Percentiles rank a stretch among this genome's conserved stretches.
These are phyloP conservation scores for Parascotia fuliginaria DNA, from an alignment of 2,888 invertebrate species.

Conservation along the genomic window DNA sequence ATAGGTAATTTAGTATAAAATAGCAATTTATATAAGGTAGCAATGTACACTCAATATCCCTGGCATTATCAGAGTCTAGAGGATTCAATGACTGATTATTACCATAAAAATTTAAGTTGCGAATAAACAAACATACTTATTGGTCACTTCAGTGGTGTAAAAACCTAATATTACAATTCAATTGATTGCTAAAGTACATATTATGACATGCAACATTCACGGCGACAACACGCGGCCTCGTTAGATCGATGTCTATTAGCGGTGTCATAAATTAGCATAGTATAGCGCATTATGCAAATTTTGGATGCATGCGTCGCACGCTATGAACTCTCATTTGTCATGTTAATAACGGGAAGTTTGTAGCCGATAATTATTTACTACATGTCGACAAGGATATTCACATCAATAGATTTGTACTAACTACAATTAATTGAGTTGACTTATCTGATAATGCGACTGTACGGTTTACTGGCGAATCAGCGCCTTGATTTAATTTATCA, in stretches of 20 bases:
- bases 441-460: not conserved
- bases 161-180: too few species aligned
- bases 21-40: too few species aligned
- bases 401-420: constrained; percentile 14
- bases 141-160: too few species aligned
- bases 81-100: too few species aligned
- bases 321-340: constrained; percentile 64
- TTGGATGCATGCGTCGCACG: constrained; percentile 46
- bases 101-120: too few species aligned
- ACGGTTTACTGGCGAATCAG: not conserved
- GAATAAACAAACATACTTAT: too few species aligned
- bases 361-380: constrained; percentile 43
- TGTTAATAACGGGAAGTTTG: constrained; percentile 70
- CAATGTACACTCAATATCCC: too few species aligned
- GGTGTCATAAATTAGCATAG: constrained; percentile 55
- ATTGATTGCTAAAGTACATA: too few species aligned
- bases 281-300: constrained; percentile 61
- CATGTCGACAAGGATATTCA: constrained; percentile 22
- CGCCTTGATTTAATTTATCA: too few species aligned
- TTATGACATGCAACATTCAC: too few species aligned
- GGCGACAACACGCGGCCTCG: constrained; percentile 17
- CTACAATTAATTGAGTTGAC: not conserved
- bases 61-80: too few species aligned
- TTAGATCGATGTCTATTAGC: constrained; percentile 54
- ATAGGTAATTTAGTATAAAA: too few species aligned